Evolutionary conservation across 2,888 invertebrate species (phyloP).

Genomic region (Lordiphosa andalusiaca): DNA sequence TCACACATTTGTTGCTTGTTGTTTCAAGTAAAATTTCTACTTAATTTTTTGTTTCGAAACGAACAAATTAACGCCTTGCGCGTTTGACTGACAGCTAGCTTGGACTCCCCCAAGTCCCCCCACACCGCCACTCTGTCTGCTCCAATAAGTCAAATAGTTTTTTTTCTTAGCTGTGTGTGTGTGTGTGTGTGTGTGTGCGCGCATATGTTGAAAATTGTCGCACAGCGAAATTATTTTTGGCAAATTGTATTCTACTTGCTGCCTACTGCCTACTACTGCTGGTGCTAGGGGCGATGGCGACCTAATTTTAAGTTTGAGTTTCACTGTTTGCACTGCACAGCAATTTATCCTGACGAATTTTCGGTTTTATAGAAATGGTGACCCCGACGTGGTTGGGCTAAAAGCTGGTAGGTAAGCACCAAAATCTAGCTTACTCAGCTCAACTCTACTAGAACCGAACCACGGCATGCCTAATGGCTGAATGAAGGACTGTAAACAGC

Average conservation of each 20-base stretch:
- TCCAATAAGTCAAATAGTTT: conserved; percentile 73
- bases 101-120: conserved; percentile 11
- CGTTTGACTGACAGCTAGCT: conserved; percentile 57
- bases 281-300: conserved; percentile 36
- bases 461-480: neutral
- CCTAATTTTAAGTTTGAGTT: conserved; percentile 55
- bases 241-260: conserved; percentile 55
- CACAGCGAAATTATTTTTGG: conserved; percentile 69
- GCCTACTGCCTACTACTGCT: conserved; percentile 21
- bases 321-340: conserved; percentile 24
- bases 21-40: conserved; percentile 43
- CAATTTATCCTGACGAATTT: too few species aligned
- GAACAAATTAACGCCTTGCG: conserved; percentile 36
- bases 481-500: conserved; percentile 29
- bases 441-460: too few species aligned
- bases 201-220: conserved; percentile 44
- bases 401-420: too few species aligned
- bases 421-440: too few species aligned
- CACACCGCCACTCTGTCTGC: conserved; percentile 53
- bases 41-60: conserved; percentile 25
- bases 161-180: conserved; percentile 43
- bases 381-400: too few species aligned
- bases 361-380: too few species aligned
- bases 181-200: conserved; percentile 1
- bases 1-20: conserved; percentile 9